Conservation (phyloP, 2,797 vertebrate species). For the Gouania willdenowi region DNA sequence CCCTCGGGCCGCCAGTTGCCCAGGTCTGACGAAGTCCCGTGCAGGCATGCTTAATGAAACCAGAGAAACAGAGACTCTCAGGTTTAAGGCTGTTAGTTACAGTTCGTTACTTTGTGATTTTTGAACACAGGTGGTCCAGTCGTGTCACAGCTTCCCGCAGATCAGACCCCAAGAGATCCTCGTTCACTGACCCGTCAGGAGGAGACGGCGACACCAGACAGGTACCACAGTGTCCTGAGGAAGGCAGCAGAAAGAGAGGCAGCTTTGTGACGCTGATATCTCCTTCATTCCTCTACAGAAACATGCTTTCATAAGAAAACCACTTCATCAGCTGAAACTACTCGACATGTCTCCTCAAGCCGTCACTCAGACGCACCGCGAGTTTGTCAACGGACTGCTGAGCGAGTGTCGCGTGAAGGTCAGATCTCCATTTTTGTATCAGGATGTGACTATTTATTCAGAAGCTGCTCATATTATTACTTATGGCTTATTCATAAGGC, state of each 20-base stretch:
- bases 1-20: no score
- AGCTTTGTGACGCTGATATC: constrained; percentile 3
- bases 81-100: not conserved
- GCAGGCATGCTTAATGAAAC: no score
- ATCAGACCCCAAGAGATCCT: constrained; percentile 76
- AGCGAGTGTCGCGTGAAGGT: constrained; percentile 98
- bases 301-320: constrained; percentile 82
- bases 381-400: constrained; percentile 92
- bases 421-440: no score
- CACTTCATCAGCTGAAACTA: constrained; percentile 86
- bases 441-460: no score
- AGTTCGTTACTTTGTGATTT: constrained; percentile 3
- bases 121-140: constrained; percentile 85
- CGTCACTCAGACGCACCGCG: constrained; percentile 89
- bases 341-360: constrained; percentile 90
- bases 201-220: constrained; percentile 88
- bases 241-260: not conserved
- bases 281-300: constrained; percentile 82
- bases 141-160: constrained; percentile 82
- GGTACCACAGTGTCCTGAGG: constrained; percentile 45
- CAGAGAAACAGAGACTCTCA: not conserved
- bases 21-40: no score
- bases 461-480: no score
- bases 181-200: constrained; percentile 77
- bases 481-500: no score